Percentiles rank a stretch among this genome's conserved stretches.
phyloP scores from a whole-genome alignment of 2,113 vertebrate species.

The Arothron firmamentum region DNA sequence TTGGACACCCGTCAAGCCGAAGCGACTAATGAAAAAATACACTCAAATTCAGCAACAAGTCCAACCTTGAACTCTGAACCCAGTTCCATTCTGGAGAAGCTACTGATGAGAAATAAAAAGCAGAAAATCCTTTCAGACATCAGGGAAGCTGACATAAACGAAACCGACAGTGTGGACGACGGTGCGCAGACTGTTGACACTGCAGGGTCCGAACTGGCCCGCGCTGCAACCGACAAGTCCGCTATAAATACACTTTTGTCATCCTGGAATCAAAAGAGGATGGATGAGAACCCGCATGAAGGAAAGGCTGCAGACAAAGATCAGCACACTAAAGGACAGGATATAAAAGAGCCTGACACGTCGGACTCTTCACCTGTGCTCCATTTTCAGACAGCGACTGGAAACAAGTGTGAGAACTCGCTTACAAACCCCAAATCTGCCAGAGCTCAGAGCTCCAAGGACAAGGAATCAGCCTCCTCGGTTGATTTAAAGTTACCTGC shows the following conservation, averaged over 20 bases:
- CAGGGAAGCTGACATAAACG: conserved; percentile 23
- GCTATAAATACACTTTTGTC: not conserved
- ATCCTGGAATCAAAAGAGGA: not conserved
- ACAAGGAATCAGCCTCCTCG: conserved; percentile 11
- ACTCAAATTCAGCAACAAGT: conserved; percentile 6
- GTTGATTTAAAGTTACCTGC: conserved; percentile 5
- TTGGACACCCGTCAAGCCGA: conserved; percentile 12
- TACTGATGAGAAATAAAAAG: conserved; percentile 58
- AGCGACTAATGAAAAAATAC: conserved; percentile 1
- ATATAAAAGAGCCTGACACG: conserved; percentile 2
- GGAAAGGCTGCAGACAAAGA: conserved; percentile 2
- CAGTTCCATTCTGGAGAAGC: conserved; percentile 65
- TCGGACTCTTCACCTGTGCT: conserved; percentile 15
- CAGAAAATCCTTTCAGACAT: conserved; percentile 31
- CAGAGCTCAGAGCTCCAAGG: conserved; percentile 11
- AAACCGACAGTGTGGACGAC: not conserved
- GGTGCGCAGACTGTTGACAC: conserved; percentile 1
- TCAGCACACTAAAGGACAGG: not conserved
- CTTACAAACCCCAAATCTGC: conserved; percentile 12
- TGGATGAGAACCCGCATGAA: conserved; percentile 11
- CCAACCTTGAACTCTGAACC: conserved; percentile 25
- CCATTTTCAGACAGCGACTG: conserved; percentile 7
- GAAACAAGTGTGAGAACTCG: conserved; percentile 6
- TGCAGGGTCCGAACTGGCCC: not conserved
- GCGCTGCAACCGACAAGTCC: conserved; percentile 4